Conservation (phyloP, 1,140 invertebrate genomes). For the Drosophila arawakana region DNA sequence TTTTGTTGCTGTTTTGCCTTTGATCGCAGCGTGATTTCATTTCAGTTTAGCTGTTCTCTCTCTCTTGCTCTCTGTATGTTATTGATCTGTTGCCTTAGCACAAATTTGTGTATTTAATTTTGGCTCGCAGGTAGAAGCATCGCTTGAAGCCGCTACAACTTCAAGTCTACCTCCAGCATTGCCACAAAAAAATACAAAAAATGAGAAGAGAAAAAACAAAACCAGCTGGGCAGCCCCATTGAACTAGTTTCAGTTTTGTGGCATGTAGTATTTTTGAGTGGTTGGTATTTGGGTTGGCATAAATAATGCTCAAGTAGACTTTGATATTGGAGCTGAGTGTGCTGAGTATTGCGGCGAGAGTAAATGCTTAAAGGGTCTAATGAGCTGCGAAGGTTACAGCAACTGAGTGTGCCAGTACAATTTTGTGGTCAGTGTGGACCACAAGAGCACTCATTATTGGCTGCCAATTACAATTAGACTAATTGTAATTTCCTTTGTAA, state of each 20-base stretch:
- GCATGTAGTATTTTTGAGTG: slow-evolving; percentile 67
- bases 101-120: slow-evolving; percentile 76
- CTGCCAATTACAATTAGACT: slow-evolving; percentile 24
- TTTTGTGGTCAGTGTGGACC: slow-evolving; percentile 32
- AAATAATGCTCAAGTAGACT: slow-evolving; percentile 27
- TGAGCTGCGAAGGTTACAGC: slow-evolving; percentile 66
- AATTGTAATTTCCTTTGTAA: slow-evolving; percentile 13
- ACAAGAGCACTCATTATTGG: slow-evolving; percentile 17
- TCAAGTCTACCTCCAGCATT: slow-evolving; percentile 17
- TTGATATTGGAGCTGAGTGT: slow-evolving; percentile 28
- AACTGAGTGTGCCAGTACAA: slow-evolving; percentile 25
- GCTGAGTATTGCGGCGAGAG: slow-evolving; percentile 32
- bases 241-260: slow-evolving; percentile 74
- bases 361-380: slow-evolving; percentile 52
- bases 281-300: slow-evolving; percentile 75
- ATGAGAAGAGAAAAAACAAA: slow-evolving; percentile 39
- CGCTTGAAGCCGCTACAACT: slow-evolving; percentile 20
- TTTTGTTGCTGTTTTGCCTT: too few relatives aligned
- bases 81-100: slow-evolving; percentile 72
- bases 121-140: slow-evolving; percentile 65
- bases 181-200: slow-evolving; percentile 9
- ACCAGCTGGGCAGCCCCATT: slow-evolving; percentile 79
- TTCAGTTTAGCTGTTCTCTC: slow-evolving; percentile 35
- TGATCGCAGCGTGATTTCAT: slow-evolving; percentile 61
- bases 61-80: slow-evolving; percentile 33